Conservation (phyloP, 1,140 invertebrate species). For the Aradophagus sp. region DNA sequence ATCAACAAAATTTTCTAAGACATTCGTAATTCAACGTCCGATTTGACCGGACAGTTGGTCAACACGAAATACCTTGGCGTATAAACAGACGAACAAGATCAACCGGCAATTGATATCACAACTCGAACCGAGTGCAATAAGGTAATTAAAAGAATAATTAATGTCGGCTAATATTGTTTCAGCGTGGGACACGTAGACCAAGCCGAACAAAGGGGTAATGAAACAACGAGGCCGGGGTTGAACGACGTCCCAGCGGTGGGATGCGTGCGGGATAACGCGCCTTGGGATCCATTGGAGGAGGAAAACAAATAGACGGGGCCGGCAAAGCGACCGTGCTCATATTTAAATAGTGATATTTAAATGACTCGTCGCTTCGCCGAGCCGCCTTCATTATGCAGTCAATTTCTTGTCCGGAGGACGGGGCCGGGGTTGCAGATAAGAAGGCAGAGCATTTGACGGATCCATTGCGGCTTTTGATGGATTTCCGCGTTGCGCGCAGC, state of each 20-base stretch:
- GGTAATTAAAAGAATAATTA: conserved; percentile 35
- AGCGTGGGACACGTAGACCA: conserved; percentile 3
- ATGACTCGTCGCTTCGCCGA: conserved; percentile 56
- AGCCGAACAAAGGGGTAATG: conserved; percentile 36
- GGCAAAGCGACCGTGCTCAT: conserved; percentile 31
- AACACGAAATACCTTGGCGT: no score
- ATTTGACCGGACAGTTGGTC: no score
- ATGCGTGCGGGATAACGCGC: conserved; percentile 12
- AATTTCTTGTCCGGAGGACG: conserved; percentile 53
- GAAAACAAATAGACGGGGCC: conserved; percentile 39
- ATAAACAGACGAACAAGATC: no score
- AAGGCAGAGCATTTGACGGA: conserved; percentile 34
- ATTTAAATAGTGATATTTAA: conserved; percentile 59
- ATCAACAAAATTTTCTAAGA: no score
- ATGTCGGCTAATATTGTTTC: conserved; percentile 29
- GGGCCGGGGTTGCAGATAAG: conserved; percentile 34
- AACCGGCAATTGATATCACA: no score
- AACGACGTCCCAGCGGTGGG: conserved; percentile 15
- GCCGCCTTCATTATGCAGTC: conserved; percentile 57
- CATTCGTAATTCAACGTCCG: no score
- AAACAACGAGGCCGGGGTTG: conserved; percentile 44
- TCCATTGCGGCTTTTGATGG: conserved; percentile 46
- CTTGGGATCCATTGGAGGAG: no score
- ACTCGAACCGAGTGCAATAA: conserved; percentile 4
- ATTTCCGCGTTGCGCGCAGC: conserved; percentile 35